Percentiles rank a stretch among this genome's conserved stretches.
Evolutionary conservation across 2,797 vertebrate species (phyloP).

Genomic region (Brachymystax lenok): DNA sequence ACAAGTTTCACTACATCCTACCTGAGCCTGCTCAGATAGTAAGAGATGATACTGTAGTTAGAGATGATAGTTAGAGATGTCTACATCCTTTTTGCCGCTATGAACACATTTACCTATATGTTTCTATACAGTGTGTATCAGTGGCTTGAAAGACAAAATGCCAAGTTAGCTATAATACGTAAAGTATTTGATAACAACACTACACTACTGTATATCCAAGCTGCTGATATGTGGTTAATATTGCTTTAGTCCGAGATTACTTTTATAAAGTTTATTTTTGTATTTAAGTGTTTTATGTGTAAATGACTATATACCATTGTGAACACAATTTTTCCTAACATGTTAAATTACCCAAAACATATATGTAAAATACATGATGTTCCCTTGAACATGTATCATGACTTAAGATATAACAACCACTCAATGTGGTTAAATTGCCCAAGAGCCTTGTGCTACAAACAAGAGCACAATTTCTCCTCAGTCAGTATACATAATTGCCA

Average conservation of each 20-base stretch:
- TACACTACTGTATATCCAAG: slow-evolving; percentile 72
- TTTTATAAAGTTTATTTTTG: slow-evolving; percentile 76
- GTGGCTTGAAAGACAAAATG: slow-evolving; percentile 52
- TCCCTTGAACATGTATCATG: slow-evolving; percentile 10
- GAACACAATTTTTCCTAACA: slow-evolving; percentile 35
- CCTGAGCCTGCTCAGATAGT: slow-evolving; percentile 14
- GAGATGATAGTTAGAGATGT: slow-evolving; percentile 38
- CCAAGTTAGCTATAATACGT: slow-evolving; percentile 70
- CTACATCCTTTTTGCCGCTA: slow-evolving; percentile 60
- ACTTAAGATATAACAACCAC: too few relatives aligned
- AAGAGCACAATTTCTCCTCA: slow-evolving; percentile 17
- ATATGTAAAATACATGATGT: slow-evolving; percentile 28
- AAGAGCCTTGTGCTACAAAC: too few relatives aligned
- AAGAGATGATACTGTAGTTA: too few relatives aligned
- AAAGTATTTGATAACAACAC: slow-evolving; percentile 66
- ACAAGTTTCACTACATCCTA: slow-evolving; percentile 27
- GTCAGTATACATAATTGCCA: slow-evolving; percentile 23
- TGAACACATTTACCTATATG: slow-evolving; percentile 47
- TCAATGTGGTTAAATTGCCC: too few relatives aligned
- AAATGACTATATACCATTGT: slow-evolving; percentile 33
- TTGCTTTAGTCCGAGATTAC: slow-evolving; percentile 67
- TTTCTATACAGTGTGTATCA: slow-evolving; percentile 26
- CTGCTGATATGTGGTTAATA: slow-evolving; percentile 72
- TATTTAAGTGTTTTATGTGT: slow-evolving; percentile 60
- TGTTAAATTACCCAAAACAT: slow-evolving; percentile 34